Conservation (phyloP, 2,797 vertebrate species). For the Siniperca scherzeri region DNA sequence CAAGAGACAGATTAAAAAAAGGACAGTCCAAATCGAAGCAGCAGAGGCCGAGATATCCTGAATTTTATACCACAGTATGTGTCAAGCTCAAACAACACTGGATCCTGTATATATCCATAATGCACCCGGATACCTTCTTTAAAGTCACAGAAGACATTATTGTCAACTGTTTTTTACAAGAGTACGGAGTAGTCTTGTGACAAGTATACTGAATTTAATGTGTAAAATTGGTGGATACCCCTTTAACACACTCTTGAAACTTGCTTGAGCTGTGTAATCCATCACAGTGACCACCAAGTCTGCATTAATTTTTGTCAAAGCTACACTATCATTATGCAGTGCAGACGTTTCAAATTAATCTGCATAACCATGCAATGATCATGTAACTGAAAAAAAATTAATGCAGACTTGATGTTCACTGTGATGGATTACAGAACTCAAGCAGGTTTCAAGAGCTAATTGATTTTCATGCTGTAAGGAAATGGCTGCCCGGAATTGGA, state of each 20-base stretch:
- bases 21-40: neutral
- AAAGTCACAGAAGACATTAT: neutral
- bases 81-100: neutral
- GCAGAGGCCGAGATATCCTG: neutral
- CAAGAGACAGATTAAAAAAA: neutral
- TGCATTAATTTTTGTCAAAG: conserved; percentile 13
- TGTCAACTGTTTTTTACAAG: neutral
- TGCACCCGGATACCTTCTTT: neutral
- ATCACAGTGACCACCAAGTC: conserved; percentile 28
- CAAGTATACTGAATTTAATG: neutral
- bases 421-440: conserved; percentile 37
- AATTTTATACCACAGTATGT: neutral
- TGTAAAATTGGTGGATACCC: neutral
- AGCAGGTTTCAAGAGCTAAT: conserved; percentile 22
- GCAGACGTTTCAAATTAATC: conserved; percentile 29
- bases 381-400: conserved; percentile 25
- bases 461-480: conserved; percentile 10
- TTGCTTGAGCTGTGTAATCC: conserved; percentile 15
- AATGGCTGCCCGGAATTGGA: neutral
- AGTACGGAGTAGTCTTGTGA: neutral
- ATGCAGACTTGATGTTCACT: conserved; percentile 24
- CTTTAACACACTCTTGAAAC: neutral
- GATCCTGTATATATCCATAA: neutral
- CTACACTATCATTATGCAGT: conserved; percentile 25
- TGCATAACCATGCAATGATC: conserved; percentile 26